Percentiles rank a stretch among this genome's conserved stretches.
Conservation (phyloP, 1,140 invertebrate species). For the Diorhabda carinulata region DNA sequence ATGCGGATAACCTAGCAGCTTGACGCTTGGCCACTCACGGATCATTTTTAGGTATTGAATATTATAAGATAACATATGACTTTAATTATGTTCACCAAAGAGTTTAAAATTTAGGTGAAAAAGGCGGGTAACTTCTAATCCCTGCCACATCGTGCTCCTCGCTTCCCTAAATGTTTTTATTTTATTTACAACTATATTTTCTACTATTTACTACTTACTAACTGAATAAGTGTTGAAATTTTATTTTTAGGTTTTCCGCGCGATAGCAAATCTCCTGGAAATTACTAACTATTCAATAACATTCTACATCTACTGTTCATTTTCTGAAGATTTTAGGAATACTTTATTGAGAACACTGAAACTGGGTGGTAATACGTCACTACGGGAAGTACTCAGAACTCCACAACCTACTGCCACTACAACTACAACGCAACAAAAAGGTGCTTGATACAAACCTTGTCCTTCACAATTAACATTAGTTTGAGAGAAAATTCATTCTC, state of each 20-base stretch:
- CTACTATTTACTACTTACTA: too few relatives aligned
- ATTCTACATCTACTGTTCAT: slow-evolving; percentile 76
- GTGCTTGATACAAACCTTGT: slow-evolving; percentile 42
- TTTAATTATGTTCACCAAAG: too few relatives aligned
- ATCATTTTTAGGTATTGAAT: too few relatives aligned
- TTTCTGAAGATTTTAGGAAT: slow-evolving; percentile 70
- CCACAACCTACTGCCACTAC: slow-evolving; percentile 43
- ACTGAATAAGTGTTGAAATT: neutral
- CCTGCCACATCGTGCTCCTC: too few relatives aligned
- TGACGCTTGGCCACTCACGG: too few relatives aligned
- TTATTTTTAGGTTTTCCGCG: slow-evolving; percentile 63
- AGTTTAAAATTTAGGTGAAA: too few relatives aligned
- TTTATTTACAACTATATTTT: too few relatives aligned
- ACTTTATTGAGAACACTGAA: slow-evolving; percentile 64
- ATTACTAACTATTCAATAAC: slow-evolving; percentile 73
- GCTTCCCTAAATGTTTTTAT: too few relatives aligned
- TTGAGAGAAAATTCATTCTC: slow-evolving; percentile 9
- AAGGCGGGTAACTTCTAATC: too few relatives aligned
- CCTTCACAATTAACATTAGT: slow-evolving; percentile 33
- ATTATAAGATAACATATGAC: too few relatives aligned
- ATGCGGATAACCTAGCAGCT: too few relatives aligned
- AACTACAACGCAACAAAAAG: slow-evolving; percentile 41
- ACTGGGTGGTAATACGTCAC: slow-evolving; percentile 51
- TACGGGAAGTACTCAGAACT: slow-evolving; percentile 30
- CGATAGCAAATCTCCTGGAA: slow-evolving; percentile 69